phyloP scores from a whole-genome alignment of 2,797 vertebrate species.

The Sandelia bainsii region DNA sequence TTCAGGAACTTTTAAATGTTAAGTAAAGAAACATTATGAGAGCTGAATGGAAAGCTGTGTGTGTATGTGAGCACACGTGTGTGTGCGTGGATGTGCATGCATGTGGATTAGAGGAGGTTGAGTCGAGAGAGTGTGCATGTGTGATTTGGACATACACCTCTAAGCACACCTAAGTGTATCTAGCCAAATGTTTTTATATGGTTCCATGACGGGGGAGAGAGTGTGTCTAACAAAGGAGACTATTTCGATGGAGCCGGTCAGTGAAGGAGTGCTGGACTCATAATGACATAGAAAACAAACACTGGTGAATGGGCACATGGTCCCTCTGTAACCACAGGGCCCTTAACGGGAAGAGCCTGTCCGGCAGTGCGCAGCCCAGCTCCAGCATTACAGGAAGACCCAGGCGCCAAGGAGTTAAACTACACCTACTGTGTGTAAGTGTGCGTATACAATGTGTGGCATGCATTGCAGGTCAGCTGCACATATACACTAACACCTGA shows the following conservation, averaged over 20 bases:
- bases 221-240: slow-evolving; percentile 78
- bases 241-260: slow-evolving; percentile 79
- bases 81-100: slow-evolving; percentile 25
- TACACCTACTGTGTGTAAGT: slow-evolving; percentile 65
- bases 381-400: slow-evolving; percentile 77
- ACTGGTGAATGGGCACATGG: slow-evolving; percentile 85
- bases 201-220: slow-evolving; percentile 76
- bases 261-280: slow-evolving; percentile 79
- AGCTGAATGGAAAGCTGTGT: slow-evolving; percentile 74
- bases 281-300: slow-evolving; percentile 88
- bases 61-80: slow-evolving; percentile 37
- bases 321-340: slow-evolving; percentile 79
- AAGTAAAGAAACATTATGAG: slow-evolving; percentile 82
- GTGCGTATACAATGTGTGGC: slow-evolving; percentile 29
- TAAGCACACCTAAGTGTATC: slow-evolving; percentile 77
- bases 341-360: slow-evolving; percentile 83
- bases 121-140: slow-evolving; percentile 30
- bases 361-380: slow-evolving; percentile 67
- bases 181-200: slow-evolving; percentile 81
- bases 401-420: slow-evolving; percentile 85
- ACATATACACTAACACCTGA: slow-evolving; percentile 36
- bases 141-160: slow-evolving; percentile 72
- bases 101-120: slow-evolving; percentile 38
- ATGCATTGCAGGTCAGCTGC: slow-evolving; percentile 17
- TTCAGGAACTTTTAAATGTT: slow-evolving; percentile 80